Evolutionary conservation across 2,888 invertebrate genomes (phyloP).

Genomic region (Silvanus unidentatus): DNA sequence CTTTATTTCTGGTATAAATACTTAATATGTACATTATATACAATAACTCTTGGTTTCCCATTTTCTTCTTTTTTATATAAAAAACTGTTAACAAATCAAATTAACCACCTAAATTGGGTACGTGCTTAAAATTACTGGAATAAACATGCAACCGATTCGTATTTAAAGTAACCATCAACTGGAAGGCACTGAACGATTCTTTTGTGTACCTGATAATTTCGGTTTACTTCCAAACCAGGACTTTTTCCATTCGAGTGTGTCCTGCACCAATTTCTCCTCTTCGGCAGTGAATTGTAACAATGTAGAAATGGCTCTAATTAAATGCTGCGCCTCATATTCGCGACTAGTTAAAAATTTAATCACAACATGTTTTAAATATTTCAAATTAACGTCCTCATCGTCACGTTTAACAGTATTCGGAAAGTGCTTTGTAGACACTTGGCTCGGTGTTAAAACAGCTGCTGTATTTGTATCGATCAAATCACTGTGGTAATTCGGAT

Average conservation of each 20-base stretch:
- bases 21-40: constrained; percentile 13
- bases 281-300: constrained; percentile 77
- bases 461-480: constrained; percentile 48
- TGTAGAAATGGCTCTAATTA: constrained; percentile 82
- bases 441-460: constrained; percentile 60
- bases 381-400: constrained; percentile 70
- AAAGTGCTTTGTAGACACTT: constrained; percentile 47
- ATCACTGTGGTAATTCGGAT: constrained; percentile 52
- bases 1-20: too few species aligned
- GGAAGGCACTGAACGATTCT: constrained; percentile 52
- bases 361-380: constrained; percentile 87
- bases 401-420: constrained; percentile 40
- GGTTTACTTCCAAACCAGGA: constrained; percentile 64
- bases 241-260: constrained; percentile 70
- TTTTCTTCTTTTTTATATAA: too few species aligned
- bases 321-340: constrained; percentile 81
- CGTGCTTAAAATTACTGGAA: too few species aligned
- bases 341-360: constrained; percentile 87
- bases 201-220: constrained; percentile 49
- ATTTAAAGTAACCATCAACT: constrained; percentile 54
- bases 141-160: too few species aligned
- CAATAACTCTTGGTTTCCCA: constrained; percentile 13
- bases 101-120: too few species aligned
- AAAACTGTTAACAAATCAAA: too few species aligned
- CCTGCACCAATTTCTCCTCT: constrained; percentile 78